Base-by-base conservation (phyloP, 2,797 vertebrate genomes). In the Borostomias antarcticus region DNA sequence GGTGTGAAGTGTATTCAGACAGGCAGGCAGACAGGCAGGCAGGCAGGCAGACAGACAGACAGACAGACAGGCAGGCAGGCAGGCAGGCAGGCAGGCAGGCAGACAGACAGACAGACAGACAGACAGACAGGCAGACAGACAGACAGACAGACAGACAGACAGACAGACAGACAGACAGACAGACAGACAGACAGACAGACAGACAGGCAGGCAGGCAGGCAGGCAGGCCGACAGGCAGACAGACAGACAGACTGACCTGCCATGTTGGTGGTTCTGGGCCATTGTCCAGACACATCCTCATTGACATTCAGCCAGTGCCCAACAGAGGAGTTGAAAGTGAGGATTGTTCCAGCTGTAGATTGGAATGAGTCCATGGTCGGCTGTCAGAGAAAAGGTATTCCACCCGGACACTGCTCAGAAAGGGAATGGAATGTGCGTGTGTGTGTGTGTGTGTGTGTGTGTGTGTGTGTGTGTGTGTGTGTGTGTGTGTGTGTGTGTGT, bases 401-500 rank as follows among this genome's bases (percentile, higher is more conserved):
- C 35, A 58, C 45, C 35, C 10, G 37, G 58, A 51, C 32, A 52
- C 26, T 54, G 52, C 15, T 6, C 52, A n/a, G n/a, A n/a, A n/a
- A n/a, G n/a, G n/a, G 28, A 54, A 54, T 54, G 52, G 11, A 54
- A 13, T 25, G 52, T 19, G n/a, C 7, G 47, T 47, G n/a, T 50
- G 47, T 19, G n/a, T 50, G 47, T 21, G n/a, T 50, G 47, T 19
- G 35, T 47, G 45, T 47, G 45, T 47, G 45, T 47, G 45, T 47
- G 45, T 47, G n/a, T 48, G 45, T 53, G 51, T 53, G 51, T 52
- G 50, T 52, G 51, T 52, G 26, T 53, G 51, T 26, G 51, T 26
- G 51, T 53, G n/a, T n/a, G n/a, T n/a, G n/a, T n/a, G n/a, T n/a
- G n/a, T n/a, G n/a, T n/a, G n/a, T n/a, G n/a, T n/a, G n/a, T n/a